Evolutionary conservation across 1,140 invertebrate genomes (phyloP).

Genomic region (Galleria mellonella): DNA sequence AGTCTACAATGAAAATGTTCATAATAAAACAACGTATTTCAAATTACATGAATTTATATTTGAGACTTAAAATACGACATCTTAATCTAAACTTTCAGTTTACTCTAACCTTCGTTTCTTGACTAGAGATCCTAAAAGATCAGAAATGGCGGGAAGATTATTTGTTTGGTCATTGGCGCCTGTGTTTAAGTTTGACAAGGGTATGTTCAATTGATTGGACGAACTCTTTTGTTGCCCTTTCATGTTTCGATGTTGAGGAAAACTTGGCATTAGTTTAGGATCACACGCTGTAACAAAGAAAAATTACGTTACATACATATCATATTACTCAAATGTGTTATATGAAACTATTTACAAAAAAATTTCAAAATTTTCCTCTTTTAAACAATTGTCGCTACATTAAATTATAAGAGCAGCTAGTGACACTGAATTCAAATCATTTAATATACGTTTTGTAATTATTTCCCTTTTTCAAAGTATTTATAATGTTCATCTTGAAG

Average conservation of each 20-base stretch:
- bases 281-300: constrained; percentile 87
- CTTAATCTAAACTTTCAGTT: constrained; percentile 9
- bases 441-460: too few species aligned
- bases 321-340: neutral
- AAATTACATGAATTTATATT: constrained; percentile 4
- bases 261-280: constrained; percentile 96
- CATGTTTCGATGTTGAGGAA: constrained; percentile 95
- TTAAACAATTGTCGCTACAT: too few species aligned
- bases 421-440: too few species aligned
- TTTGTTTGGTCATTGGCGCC: constrained; percentile 80
- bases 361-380: too few species aligned
- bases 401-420: too few species aligned
- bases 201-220: constrained; percentile 56
- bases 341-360: constrained; percentile 12
- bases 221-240: constrained; percentile 76
- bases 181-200: constrained; percentile 74
- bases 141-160: constrained; percentile 84
- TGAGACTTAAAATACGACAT: constrained; percentile 2
- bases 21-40: constrained; percentile 15
- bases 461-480: too few species aligned
- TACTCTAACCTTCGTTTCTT: constrained; percentile 81
- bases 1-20: constrained; percentile 12
- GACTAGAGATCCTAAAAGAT: constrained; percentile 83
- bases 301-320: neutral
- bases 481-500: too few species aligned